Base-by-base conservation (phyloP, 2,797 vertebrate genomes). In the Typhlichthys subterraneus region DNA sequence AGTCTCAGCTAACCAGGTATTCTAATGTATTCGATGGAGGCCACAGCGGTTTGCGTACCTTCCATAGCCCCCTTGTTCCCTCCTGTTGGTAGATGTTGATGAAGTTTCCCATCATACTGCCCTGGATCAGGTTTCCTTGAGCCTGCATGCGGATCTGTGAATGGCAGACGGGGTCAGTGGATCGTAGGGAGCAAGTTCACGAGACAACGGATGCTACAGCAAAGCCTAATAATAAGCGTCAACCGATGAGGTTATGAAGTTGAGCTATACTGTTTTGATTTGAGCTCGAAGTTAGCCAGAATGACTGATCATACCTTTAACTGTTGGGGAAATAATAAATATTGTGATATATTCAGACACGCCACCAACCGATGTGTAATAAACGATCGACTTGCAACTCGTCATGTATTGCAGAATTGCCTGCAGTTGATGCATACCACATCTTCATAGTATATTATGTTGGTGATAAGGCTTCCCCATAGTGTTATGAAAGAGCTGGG, bases 71-170 rank as follows among this genome's bases (percentile, higher is more conserved):
- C 54, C 95, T 90, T 1, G 96, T 97, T 8, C 97, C 97, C 85
- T 98, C 96, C 62, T 97, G 87, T 83, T 97, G 97, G 82, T 98
- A 98, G 85, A 99, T 99, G 85, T 96, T 94, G 12, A 98, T 96
- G 86, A 98, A 98, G 86, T 96, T 98, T 62, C 95, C 95, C 70
- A 99, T 97, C 97, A 99, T 99, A 51, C 97, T 96, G 0, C 96
- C 95, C 79, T 97, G 96, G 76, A 98, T 95, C 65, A 97, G 87
- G 63, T 88, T 95, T 80, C 97, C 96, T 82, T 98, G 97, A 75
- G 97, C 97, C 78, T 99, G 97, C 97, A 99, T 99, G 73, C 97
- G 94, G 77, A 98, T 99, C 97, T 99, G 87, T 23, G 79, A 84
- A 11, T 60, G 50, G 71, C 48, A 57, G 33, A 57, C 7, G 51